Evolutionary conservation across 2,113 vertebrate genomes (phyloP).

Genomic region (Takifugu bimaculatus): DNA sequence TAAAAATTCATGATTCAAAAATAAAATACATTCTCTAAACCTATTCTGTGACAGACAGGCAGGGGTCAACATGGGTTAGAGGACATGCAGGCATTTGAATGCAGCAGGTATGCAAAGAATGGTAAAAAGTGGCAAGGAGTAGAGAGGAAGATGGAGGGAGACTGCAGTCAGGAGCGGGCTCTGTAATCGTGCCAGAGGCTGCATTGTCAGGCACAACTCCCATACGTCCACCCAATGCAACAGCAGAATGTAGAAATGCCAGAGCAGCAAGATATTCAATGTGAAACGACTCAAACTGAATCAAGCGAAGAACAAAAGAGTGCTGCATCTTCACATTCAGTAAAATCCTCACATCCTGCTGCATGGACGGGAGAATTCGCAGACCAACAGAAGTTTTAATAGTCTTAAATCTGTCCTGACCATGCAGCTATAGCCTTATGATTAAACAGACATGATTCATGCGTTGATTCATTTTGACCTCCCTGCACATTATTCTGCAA

Average conservation of each 20-base stretch:
- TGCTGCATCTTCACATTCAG: slow-evolving; percentile 30
- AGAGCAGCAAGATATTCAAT: slow-evolving; percentile 44
- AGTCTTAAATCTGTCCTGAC: slow-evolving; percentile 25
- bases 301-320: slow-evolving; percentile 4
- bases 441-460: slow-evolving; percentile 13
- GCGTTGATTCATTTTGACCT: not conserved
- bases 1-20: not conserved
- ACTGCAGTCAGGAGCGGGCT: slow-evolving; percentile 48
- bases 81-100: slow-evolving; percentile 9
- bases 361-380: not conserved
- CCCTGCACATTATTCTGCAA: too few species aligned
- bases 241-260: slow-evolving; percentile 46
- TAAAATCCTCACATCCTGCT: slow-evolving; percentile 15
- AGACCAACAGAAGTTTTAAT: not conserved
- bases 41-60: not conserved
- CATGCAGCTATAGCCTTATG: slow-evolving; percentile 31
- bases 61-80: not conserved
- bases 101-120: not conserved
- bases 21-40: not conserved
- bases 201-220: slow-evolving; percentile 58
- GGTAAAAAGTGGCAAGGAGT: slow-evolving; percentile 15
- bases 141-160: slow-evolving; percentile 40
- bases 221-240: slow-evolving; percentile 42
- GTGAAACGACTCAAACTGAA: slow-evolving; percentile 55
- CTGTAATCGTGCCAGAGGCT: slow-evolving; percentile 47